Evolutionary conservation across 1,140 invertebrate species (phyloP), one percentile per base, ranked within the genome.

Genomic region (Orius insidiosus): DNA sequence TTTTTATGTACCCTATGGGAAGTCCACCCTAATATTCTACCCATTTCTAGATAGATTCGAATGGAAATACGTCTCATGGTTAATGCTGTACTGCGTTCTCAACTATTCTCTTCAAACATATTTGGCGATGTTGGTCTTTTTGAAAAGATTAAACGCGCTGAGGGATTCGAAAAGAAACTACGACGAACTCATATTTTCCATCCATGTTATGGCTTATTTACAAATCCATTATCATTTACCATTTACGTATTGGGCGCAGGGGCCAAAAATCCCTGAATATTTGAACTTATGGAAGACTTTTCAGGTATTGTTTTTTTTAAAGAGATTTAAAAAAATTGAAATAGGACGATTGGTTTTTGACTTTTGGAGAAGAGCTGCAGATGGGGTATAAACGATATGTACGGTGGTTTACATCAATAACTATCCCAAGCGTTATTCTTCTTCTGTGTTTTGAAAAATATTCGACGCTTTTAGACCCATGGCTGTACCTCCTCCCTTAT

Each of bases 141-240:
- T 15, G 15, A n/a, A 37, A n/a, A 38, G 46, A 4, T 6, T 47
- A 1, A 36, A 47, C 19, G 46, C 35, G 8, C n/a, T 47, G 8
- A 14, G 19, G 1, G 46, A 47, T 5, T 40, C 46, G 9, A 11
- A 44, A 8, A 40, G 37, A 4, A 16, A 47, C 46, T 47, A 40
- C 37, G 46, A 47, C 19, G 46, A 47, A 14, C 39, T 47, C 46
- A 47, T 47, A 4, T 47, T 47, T 30, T 32, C 46, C 7, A 47
- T 47, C 14, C 46, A 47, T 37, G 31, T 47, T 9, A 15, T 47
- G 30, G 46, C 46, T 18, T 47, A 47, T 14, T 13, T 47, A 19
- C 36, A 47, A n/a, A 47, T 47, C 7, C 46, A 47, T 32, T 47
- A 30, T 15, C 46, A 47, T 24, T 35, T 47, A n/a, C 46, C 46